Evolutionary conservation across 2,888 invertebrate species (phyloP), one percentile per base, ranked within the genome.

Genomic region (Sylvicola fuscatus): DNA sequence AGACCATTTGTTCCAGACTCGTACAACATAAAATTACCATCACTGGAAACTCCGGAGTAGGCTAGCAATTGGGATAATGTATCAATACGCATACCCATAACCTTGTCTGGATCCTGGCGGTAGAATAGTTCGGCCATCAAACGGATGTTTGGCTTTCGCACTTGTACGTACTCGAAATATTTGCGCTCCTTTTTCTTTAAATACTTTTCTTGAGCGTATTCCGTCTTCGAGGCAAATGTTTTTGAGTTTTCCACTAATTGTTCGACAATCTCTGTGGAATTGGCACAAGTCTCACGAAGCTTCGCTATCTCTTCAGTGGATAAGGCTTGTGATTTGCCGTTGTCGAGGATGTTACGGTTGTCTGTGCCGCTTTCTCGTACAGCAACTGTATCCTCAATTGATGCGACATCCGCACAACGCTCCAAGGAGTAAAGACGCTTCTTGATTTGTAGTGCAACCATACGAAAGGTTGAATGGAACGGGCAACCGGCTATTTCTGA

Each of bases 181-280:
- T 95, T 95, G 46, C 79, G 81, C 48, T 86, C 83, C 55, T 98
- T 98, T 54, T 95, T 95, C 47, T 79, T 81, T 31, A 95, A 65
- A 55, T 95, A 97, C 54, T 95, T 95, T 46, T 86, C 84, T 55
- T 95, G 84, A 0, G 83, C 80, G 55, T 77, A 95, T 48, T 82
- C 86, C 0, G 92, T 95, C 64, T 93, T 93, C 37, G 71, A 66
- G 27, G 70, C 68, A 55, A 95, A 97, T 1, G 92, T 89, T 44
- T 75, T 78, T 12, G 92, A 95, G 52, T 92, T 92, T 41, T 78
- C 80, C 34, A 95, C 80, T 11, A 97, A 64, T 37, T 80, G 78
- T 41, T 72, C 80, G 4, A 95, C 76, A 43, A 95, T 87, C 48
- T 81, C 78, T 13, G 72, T 72, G 0, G 86, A 84, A 40, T 76